Conservation (phyloP, 2,113 vertebrate genomes). For the Phrynocephalus versicolor region DNA sequence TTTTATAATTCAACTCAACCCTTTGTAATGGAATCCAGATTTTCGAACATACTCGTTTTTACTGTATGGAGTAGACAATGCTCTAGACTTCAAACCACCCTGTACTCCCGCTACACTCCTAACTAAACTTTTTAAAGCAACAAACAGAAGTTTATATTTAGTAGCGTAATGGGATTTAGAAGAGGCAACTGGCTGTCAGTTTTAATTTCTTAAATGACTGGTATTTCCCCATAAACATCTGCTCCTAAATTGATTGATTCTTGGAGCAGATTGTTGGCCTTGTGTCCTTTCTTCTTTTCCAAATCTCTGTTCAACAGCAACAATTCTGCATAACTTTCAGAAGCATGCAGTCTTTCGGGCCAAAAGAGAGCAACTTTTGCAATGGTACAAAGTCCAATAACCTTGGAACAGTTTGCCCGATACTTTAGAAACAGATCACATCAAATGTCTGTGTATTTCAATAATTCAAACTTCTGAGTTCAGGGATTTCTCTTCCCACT, state of each 20-base stretch:
- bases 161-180: slow-evolving; percentile 56
- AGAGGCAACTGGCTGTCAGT: slow-evolving; percentile 49
- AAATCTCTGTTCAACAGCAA: slow-evolving; percentile 41
- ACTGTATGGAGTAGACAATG: neutral
- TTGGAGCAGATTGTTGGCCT: slow-evolving; percentile 39
- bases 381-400: neutral
- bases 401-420: neutral
- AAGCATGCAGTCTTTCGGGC: neutral
- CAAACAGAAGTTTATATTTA: slow-evolving; percentile 35
- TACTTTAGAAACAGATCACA: neutral
- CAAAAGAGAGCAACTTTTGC: neutral
- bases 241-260: slow-evolving; percentile 51
- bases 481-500: neutral
- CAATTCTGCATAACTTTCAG: neutral
- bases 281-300: slow-evolving; percentile 46
- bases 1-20: neutral
- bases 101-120: neutral
- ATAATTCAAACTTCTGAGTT: neutral
- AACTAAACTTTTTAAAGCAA: slow-evolving; percentile 15
- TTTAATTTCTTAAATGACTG: slow-evolving; percentile 61
- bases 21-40: neutral
- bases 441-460: neutral
- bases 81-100: neutral
- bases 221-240: slow-evolving; percentile 50
- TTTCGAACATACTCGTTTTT: neutral